Evolutionary conservation across 92 coral and sea anemone genomes (phyloP).

Genomic region (Paramuricea clavata): DNA sequence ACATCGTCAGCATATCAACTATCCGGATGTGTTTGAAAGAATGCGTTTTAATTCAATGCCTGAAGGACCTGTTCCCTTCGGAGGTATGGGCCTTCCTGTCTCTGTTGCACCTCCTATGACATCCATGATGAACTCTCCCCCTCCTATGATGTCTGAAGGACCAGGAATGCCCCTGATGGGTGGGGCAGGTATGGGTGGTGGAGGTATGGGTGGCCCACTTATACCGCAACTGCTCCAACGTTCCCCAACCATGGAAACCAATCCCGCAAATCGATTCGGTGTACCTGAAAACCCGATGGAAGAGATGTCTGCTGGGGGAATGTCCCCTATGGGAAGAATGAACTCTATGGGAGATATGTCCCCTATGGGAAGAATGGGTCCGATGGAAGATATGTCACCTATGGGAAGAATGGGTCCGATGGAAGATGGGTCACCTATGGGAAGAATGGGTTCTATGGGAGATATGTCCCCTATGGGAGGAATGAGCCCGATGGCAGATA

Average conservation of each 20-base stretch:
- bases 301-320: constrained; percentile 51
- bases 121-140: constrained; percentile 39
- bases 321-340: constrained; percentile 51
- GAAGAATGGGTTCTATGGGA: constrained; percentile 39
- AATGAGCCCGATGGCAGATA: constrained; percentile 60
- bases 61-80: constrained; percentile 12
- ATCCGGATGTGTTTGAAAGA: constrained; percentile 49
- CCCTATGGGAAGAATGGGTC: constrained; percentile 81
- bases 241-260: constrained; percentile 22
- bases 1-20: constrained; percentile 42
- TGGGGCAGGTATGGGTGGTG: constrained; percentile 7
- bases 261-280: constrained; percentile 41
- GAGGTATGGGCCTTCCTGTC: constrained; percentile 9
- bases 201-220: constrained; percentile 34
- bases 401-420: constrained; percentile 66
- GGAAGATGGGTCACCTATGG: constrained; percentile 43
- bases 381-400: constrained; percentile 58
- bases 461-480: constrained; percentile 78
- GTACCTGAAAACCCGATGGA: constrained; percentile 60
- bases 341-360: constrained; percentile 48
- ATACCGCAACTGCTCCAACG: constrained; percentile 48
- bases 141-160: constrained; percentile 47
- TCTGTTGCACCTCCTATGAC: constrained; percentile 39
- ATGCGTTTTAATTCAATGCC: constrained; percentile 34
- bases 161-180: constrained; percentile 42